Base-by-base conservation (phyloP, 2,113 vertebrate species). In the Sporophila hypoxantha region DNA sequence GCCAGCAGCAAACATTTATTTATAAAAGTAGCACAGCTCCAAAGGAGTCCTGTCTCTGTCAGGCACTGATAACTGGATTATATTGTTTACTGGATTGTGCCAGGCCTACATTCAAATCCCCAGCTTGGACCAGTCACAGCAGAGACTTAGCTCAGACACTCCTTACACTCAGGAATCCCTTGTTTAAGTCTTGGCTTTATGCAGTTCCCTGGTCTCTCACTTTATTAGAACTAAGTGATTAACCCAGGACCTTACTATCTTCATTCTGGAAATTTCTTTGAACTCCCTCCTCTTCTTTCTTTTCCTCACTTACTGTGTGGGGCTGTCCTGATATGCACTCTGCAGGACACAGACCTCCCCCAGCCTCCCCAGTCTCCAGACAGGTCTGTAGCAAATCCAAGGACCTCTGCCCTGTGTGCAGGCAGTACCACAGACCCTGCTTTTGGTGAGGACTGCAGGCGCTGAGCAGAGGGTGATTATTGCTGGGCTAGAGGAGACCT, bases 321-420 rank as follows among this genome's bases (percentile, higher is more conserved):
- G 23, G 50, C 49, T 80, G 46, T 30, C 26, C 50, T n/a, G 26
- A 34, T 60, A 8, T 5, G 46, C 14, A 37, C 8, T 23, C 44
- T 64, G 67, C 36, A 12, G 25, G 52, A 30, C 21, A 16, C 4
- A 14, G 42, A 68, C 10, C 12, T 27, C 6, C 18, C 5, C 6
- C 18, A 32, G 55, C 15, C 50, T 14, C 8, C 32, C 6, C 17
- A 46, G 39, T 17, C 30, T 47, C 47, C 62, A 65, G 27, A 44
- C 7, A 26, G 53, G 14, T 37, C 32, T 56, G n/a, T 19, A 49
- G 21, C 41, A n/a, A 56, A 73, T 41, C 30, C 50, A 22, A 65
- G 50, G 30, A 6, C 0, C 0, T 7, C 8, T 27, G 12, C 18
- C 13, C 13, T 0, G 0, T 5, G 37, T 46, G 32, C n/a, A 52